phyloP scores from a whole-genome alignment of 2,888 invertebrate species.

The Maniola hyperantus region DNA sequence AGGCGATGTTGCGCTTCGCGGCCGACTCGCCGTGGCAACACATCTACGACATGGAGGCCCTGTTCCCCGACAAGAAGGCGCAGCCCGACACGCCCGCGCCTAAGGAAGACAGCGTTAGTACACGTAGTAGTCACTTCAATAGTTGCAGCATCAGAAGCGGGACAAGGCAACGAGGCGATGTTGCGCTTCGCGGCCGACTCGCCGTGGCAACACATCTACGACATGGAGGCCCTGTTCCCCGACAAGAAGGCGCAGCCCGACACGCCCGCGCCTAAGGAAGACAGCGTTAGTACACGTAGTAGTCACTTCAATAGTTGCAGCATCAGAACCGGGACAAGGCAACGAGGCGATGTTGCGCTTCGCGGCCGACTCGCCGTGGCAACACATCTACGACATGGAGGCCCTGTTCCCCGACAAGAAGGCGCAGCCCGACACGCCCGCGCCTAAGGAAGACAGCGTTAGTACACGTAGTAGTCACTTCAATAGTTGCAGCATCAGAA shows the following conservation, averaged over 20 bases:
- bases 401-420: slow-evolving; percentile 71
- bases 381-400: slow-evolving; percentile 76
- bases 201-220: slow-evolving; percentile 74
- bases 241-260: slow-evolving; percentile 59
- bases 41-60: slow-evolving; percentile 76
- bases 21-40: slow-evolving; percentile 75
- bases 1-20: slow-evolving; percentile 72
- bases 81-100: slow-evolving; percentile 46
- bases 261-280: slow-evolving; percentile 44
- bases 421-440: slow-evolving; percentile 47
- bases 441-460: slow-evolving; percentile 52
- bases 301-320: slow-evolving; percentile 48
- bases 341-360: slow-evolving; percentile 72
- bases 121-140: not conserved
- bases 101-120: slow-evolving; percentile 52
- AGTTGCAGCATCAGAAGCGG: slow-evolving; percentile 89
- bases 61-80: slow-evolving; percentile 70
- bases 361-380: slow-evolving; percentile 77
- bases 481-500: too few species aligned
- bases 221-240: slow-evolving; percentile 77
- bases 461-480: slow-evolving; percentile 22
- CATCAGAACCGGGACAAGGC: slow-evolving; percentile 89
- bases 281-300: slow-evolving; percentile 46
- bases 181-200: slow-evolving; percentile 77
- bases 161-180: slow-evolving; percentile 75